A percentile compares a stretch with the other conserved stretches of the same genome.
Evolutionary conservation across 2,113 vertebrate species (phyloP).

Genomic region (Procapra przewalskii): DNA sequence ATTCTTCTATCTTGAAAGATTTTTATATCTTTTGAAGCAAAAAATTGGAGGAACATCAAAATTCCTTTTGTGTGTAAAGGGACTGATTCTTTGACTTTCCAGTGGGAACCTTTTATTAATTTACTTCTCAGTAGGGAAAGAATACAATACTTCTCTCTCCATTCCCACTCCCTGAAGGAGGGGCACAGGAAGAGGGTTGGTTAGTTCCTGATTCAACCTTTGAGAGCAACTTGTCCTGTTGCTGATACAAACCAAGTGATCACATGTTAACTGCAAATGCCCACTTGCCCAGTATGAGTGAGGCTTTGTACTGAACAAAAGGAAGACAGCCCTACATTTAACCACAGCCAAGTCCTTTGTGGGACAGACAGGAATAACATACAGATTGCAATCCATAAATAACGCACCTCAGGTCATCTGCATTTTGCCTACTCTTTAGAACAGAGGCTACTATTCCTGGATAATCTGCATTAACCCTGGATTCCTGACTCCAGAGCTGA

Average conservation of each 20-base stretch:
- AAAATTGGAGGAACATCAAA: slow-evolving; percentile 32
- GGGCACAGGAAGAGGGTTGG: not conserved
- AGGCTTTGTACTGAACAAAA: slow-evolving; percentile 45
- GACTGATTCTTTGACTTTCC: slow-evolving; percentile 17
- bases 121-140: not conserved
- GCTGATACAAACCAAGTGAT: slow-evolving; percentile 3
- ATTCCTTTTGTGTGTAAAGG: slow-evolving; percentile 30
- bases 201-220: slow-evolving; percentile 35
- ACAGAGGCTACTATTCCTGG: slow-evolving; percentile 6
- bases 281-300: not conserved
- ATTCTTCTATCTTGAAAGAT: slow-evolving; percentile 24
- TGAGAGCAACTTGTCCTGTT: slow-evolving; percentile 34
- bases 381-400: slow-evolving; percentile 50
- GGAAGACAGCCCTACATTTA: slow-evolving; percentile 23
- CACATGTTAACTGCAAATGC: not conserved
- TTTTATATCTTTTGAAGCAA: not conserved
- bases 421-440: slow-evolving; percentile 24
- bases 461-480: not conserved
- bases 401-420: slow-evolving; percentile 19
- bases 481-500: slow-evolving; percentile 19
- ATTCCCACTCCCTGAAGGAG: not conserved
- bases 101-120: not conserved
- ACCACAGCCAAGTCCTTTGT: slow-evolving; percentile 15
- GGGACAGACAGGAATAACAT: slow-evolving; percentile 23
- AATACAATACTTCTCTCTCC: not conserved